These are phyloP conservation scores for Globia sparganii DNA, from an alignment of 2,888 invertebrate species.

Conservation along the genomic window DNA sequence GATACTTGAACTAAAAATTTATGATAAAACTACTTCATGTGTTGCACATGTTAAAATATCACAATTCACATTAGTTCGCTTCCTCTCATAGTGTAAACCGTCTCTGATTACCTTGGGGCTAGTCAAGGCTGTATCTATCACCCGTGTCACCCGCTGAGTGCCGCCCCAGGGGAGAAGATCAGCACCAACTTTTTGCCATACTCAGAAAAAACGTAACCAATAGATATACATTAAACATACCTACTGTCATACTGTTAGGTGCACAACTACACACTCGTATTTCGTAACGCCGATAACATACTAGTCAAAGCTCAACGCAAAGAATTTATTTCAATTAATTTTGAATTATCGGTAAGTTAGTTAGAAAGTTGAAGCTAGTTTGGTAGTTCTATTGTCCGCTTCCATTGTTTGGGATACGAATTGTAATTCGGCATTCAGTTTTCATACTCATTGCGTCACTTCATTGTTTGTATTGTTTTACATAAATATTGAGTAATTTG, in stretches of 20 bases:
- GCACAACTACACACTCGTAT: background rate
- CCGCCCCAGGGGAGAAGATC: constrained; percentile 49
- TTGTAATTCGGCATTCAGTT: background rate
- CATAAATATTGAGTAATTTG: background rate
- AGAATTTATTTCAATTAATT: no score
- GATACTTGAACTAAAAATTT: background rate
- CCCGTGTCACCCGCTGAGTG: constrained; percentile 62
- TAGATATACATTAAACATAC: background rate
- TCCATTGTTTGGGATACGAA: background rate
- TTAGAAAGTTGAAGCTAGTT: no score
- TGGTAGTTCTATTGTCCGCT: background rate
- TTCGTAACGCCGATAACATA: background rate
- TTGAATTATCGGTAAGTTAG: no score
- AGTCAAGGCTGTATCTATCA: constrained; percentile 61
- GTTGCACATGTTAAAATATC: background rate
- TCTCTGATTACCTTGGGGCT: constrained; percentile 27
- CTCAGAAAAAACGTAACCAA: constrained; percentile 22
- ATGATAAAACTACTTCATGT: background rate
- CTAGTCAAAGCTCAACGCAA: no score
- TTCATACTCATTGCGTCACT: background rate
- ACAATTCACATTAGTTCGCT: constrained; percentile 11
- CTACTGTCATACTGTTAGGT: background rate
- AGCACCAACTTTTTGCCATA: constrained; percentile 36
- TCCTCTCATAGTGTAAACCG: constrained; percentile 15
- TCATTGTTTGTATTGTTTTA: background rate